Base-by-base conservation (phyloP, 1,140 invertebrate genomes). In the Euborellia annulipes region DNA sequence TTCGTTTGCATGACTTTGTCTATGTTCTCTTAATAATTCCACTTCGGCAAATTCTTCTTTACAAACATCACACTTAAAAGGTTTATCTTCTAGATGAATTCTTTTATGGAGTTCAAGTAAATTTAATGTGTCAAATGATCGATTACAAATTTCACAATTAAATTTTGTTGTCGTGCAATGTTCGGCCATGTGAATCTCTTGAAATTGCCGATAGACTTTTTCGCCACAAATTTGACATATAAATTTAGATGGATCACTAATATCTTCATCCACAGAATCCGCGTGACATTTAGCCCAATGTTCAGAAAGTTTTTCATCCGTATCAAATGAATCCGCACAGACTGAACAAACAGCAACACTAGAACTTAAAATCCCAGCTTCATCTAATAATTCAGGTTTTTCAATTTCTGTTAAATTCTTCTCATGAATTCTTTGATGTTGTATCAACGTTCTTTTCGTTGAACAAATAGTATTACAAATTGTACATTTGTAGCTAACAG, bases 41-140 rank as follows among this genome's bases (percentile, higher is more conserved):
- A 52, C 50, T 22, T 42, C 55, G 7, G 48, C 42, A 46, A 61
- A 62, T 7, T 48, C 27, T 46, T 60, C 60, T 41, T 60, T 59
- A 41, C 61, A 62, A 38, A 58, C 58, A 0, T 53, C 54, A 51
- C 61, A 62, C 6, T 51, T 38, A 39, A 58, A 55, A 47, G 68
- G 67, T 62, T 68, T 69, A 49, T 64, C 62, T 38, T 64, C 62
- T 1, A 52, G 54, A 44, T 84, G 81, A 20, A 79, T 76, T 46
- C 71, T 74, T 43, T 75, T 66, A 58, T 84, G 81, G 76, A 82
- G 76, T 11, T 72, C 66, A 8, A 80, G 65, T 56, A 73, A 76
- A 27, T 72, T 68, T 1, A 62, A 53, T 0, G 72, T 75, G 20
- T 69, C 67, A 50, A 83, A 83, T 48, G 79, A 75, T 36, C 75